phyloP scores from a whole-genome alignment of 2,888 invertebrate species.

The Euclidia mi region DNA sequence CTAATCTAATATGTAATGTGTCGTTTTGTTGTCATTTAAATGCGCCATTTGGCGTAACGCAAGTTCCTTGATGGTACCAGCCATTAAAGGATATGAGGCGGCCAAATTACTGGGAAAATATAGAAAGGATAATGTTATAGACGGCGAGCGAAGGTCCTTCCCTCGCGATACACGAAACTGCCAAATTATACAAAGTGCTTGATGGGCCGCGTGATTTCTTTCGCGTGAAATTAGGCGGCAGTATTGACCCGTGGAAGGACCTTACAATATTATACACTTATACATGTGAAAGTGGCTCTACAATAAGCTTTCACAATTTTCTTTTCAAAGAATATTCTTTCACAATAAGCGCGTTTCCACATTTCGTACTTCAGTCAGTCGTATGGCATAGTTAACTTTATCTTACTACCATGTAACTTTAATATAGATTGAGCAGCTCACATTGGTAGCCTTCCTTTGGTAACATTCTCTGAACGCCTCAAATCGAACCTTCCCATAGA shows the following conservation, averaged over 20 bases:
- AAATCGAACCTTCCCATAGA: too few species aligned
- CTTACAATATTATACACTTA: too few species aligned
- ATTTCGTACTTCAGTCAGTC: too few species aligned
- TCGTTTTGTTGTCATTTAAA: background rate
- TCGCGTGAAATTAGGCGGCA: background rate
- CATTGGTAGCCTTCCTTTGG: too few species aligned
- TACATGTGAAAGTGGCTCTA: too few species aligned
- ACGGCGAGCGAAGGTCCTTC: conserved; percentile 30
- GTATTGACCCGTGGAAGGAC: background rate
- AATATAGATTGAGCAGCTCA: too few species aligned
- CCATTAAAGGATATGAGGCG: conserved; percentile 34
- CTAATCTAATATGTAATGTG: background rate
- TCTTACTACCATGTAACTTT: too few species aligned
- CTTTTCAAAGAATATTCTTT: too few species aligned
- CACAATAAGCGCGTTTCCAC: too few species aligned
- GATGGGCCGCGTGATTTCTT: background rate
- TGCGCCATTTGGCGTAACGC: conserved; percentile 15
- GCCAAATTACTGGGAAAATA: conserved; percentile 34
- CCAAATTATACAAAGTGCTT: conserved; percentile 20
- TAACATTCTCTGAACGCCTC: too few species aligned
- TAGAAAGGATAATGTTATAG: conserved; percentile 41
- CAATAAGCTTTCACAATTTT: too few species aligned
- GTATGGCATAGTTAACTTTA: too few species aligned
- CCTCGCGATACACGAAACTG: conserved; percentile 17
- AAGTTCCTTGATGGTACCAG: conserved; percentile 28